phyloP scores from a whole-genome alignment of 1,140 invertebrate species.

The Whitmania pigra region DNA sequence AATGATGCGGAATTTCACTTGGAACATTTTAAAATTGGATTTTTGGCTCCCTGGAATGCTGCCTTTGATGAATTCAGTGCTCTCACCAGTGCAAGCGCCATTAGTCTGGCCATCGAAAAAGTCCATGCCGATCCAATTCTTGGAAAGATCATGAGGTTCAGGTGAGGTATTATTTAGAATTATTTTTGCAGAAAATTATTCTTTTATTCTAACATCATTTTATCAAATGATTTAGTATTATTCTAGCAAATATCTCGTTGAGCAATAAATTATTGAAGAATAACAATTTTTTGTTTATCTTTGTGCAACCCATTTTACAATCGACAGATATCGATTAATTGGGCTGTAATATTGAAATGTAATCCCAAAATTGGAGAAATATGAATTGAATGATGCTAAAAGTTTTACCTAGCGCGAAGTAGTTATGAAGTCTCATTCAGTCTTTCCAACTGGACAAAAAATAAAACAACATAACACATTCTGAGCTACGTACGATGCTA shows the following conservation, averaged over 20 bases:
- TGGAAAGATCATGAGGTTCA: slow-evolving; percentile 13
- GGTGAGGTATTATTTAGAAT: neutral
- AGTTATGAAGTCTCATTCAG: too few species aligned
- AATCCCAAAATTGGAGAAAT: too few species aligned
- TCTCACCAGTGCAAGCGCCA: slow-evolving; percentile 23
- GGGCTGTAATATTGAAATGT: too few species aligned
- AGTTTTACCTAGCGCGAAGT: too few species aligned
- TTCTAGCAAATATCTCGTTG: too few species aligned
- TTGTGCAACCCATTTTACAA: too few species aligned
- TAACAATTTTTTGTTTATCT: too few species aligned
- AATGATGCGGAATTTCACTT: neutral
- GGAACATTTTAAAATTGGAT: slow-evolving; percentile 16
- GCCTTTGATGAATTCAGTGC: slow-evolving; percentile 23
- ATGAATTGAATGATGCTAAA: too few species aligned
- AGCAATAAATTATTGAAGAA: too few species aligned
- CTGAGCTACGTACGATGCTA: neutral
- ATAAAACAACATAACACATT: neutral
- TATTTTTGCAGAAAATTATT: neutral
- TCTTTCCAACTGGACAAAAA: neutral
- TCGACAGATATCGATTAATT: too few species aligned
- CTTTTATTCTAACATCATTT: neutral
- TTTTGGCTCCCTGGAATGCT: slow-evolving; percentile 23
- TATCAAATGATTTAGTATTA: neutral
- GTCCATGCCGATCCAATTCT: slow-evolving; percentile 20
- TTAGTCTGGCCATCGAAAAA: slow-evolving; percentile 23